Percentiles rank a stretch among this genome's conserved stretches.
Conservation (phyloP, 64 coral and sea anemone genomes). For the Trachythela sp. region DNA sequence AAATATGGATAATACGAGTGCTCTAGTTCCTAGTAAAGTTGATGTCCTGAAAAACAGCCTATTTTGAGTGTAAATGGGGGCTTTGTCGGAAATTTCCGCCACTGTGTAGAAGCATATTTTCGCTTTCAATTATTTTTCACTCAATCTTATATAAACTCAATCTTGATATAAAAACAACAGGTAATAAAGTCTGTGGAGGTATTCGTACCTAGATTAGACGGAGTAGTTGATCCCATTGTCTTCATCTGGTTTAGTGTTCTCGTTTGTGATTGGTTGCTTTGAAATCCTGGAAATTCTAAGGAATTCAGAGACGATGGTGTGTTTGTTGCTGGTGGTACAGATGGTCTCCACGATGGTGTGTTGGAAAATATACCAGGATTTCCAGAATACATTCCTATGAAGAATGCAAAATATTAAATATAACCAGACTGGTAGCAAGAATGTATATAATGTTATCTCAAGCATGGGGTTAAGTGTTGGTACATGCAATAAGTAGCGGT, state of each 20-base stretch:
- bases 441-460: not conserved
- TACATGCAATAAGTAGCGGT: not conserved
- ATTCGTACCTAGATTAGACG: not conserved
- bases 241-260: slow-evolving; percentile 7
- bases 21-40: no score
- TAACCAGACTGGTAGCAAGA: not conserved
- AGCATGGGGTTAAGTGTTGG: not conserved
- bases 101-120: no score
- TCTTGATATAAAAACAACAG: no score
- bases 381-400: not conserved
- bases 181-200: no score
- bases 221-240: not conserved
- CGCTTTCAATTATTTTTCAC: no score
- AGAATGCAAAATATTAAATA: not conserved
- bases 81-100: no score
- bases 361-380: not conserved
- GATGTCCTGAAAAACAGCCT: no score
- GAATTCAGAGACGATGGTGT: not conserved
- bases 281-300: not conserved
- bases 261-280: not conserved
- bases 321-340: not conserved
- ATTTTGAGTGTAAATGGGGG: no score
- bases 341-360: not conserved
- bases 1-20: no score
- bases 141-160: no score